Percentiles rank a stretch among this genome's conserved stretches.
These are phyloP conservation scores for Lasius fuliginosus DNA, from an alignment of 2,888 invertebrate genomes.

Conservation along the genomic window DNA sequence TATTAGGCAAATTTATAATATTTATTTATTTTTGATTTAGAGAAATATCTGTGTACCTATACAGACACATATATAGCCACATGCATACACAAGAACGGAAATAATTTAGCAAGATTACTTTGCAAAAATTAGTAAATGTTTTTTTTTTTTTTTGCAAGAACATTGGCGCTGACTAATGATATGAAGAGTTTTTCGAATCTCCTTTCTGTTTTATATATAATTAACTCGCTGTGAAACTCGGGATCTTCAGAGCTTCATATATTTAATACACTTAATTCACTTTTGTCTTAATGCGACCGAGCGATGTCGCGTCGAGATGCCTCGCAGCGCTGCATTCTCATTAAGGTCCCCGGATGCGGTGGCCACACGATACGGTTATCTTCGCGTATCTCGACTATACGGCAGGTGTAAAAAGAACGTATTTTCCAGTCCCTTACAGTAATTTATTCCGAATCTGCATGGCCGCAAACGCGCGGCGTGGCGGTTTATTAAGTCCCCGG, in stretches of 20 bases:
- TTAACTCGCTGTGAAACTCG: background rate
- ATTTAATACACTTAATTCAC: slow-evolving; percentile 3
- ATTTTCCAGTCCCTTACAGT: slow-evolving; percentile 42
- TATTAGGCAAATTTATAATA: background rate
- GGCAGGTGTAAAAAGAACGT: slow-evolving; percentile 42
- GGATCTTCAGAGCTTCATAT: background rate
- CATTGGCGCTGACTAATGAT: background rate
- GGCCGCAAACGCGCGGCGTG: background rate
- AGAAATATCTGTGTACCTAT: background rate
- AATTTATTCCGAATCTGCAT: slow-evolving; percentile 48
- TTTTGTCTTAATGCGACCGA: slow-evolving; percentile 21
- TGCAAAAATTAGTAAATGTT: background rate
- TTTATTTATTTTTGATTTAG: background rate
- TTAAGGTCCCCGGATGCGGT: slow-evolving; percentile 1
- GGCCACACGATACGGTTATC: slow-evolving; percentile 26
- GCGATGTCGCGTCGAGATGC: slow-evolving; percentile 18
- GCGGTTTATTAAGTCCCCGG: background rate
- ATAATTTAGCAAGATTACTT: slow-evolving; percentile 9
- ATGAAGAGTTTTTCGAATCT: background rate
- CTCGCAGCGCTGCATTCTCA: slow-evolving; percentile 15
- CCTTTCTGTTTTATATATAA: slow-evolving; percentile 8
- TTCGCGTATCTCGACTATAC: slow-evolving; percentile 32
- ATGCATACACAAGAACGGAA: background rate
- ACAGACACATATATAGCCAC: background rate
- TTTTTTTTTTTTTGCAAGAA: no score